phyloP scores from a whole-genome alignment of 2,888 invertebrate species.

The Metopia argyrocephala region DNA sequence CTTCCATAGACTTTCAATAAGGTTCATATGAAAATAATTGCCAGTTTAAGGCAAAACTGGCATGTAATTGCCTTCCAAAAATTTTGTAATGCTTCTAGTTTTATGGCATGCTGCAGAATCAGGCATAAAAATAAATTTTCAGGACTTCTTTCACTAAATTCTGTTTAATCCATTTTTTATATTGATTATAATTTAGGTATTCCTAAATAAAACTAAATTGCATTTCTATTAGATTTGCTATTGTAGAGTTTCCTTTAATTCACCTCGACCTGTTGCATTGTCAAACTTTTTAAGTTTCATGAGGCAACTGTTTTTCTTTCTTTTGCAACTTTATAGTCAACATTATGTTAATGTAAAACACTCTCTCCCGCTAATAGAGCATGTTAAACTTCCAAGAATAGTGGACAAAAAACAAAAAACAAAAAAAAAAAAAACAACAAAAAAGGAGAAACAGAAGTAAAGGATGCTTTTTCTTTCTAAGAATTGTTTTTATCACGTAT shows the following conservation, averaged over 20 bases:
- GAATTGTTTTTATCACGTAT: constrained; percentile 64
- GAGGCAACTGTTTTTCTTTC: constrained; percentile 41
- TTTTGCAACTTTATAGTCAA: constrained; percentile 47
- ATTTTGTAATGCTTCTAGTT: too few species aligned
- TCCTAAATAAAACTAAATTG: too few species aligned
- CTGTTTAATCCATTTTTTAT: too few species aligned
- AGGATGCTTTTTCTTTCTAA: constrained; percentile 56
- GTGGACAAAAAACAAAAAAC: constrained; percentile 48
- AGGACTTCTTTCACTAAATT: too few species aligned
- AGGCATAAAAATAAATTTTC: too few species aligned
- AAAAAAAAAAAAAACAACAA: constrained; percentile 9
- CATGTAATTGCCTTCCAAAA: too few species aligned
- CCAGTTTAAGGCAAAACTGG: too few species aligned
- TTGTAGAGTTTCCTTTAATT: neutral
- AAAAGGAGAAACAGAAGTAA: constrained; percentile 12
- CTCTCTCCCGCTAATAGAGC: constrained; percentile 65
- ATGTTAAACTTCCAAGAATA: constrained; percentile 63
- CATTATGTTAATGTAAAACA: constrained; percentile 64
- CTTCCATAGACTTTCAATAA: too few species aligned
- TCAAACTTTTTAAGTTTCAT: constrained; percentile 25
- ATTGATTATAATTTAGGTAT: too few species aligned
- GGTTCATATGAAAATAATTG: too few species aligned
- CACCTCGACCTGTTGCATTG: neutral
- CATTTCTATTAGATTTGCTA: neutral
- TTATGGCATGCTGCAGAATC: too few species aligned